Conservation (phyloP, 2,888 invertebrate genomes). For the Ophion slaviceki region DNA sequence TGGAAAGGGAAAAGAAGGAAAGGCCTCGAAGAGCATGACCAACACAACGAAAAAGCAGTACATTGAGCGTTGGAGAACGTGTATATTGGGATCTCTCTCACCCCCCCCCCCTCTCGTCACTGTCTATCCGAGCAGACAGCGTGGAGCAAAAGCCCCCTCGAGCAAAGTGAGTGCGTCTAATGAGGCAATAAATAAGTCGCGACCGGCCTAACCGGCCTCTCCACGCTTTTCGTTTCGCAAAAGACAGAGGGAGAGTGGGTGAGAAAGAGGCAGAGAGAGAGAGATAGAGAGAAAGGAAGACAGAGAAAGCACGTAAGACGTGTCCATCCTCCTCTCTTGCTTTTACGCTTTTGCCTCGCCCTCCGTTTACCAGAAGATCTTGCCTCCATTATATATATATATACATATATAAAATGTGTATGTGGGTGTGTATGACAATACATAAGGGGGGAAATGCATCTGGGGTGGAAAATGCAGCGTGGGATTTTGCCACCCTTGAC, state of each 20-base stretch:
- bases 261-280: slow-evolving; percentile 5
- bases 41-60: slow-evolving; percentile 70
- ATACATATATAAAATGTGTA: too few species aligned
- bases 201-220: slow-evolving; percentile 82
- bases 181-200: slow-evolving; percentile 84
- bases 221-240: slow-evolving; percentile 80
- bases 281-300: slow-evolving; percentile 13
- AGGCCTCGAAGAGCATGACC: slow-evolving; percentile 55
- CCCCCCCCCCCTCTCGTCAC: slow-evolving; percentile 78
- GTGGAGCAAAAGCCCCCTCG: slow-evolving; percentile 80
- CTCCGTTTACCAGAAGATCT: slow-evolving; percentile 44
- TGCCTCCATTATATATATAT: slow-evolving; percentile 10
- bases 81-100: slow-evolving; percentile 20
- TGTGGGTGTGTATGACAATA: neutral
- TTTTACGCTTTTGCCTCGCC: slow-evolving; percentile 72
- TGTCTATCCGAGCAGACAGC: slow-evolving; percentile 84
- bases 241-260: slow-evolving; percentile 26
- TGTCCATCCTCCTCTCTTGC: slow-evolving; percentile 77
- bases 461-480: slow-evolving; percentile 36
- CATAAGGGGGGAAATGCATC: neutral
- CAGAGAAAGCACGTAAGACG: slow-evolving; percentile 71
- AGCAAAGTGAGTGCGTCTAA: slow-evolving; percentile 83
- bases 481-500: slow-evolving; percentile 30
- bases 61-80: slow-evolving; percentile 32
- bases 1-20: slow-evolving; percentile 28